Conservation (phyloP, 2,113 vertebrate genomes). For the Himantopus leucocephalus region DNA sequence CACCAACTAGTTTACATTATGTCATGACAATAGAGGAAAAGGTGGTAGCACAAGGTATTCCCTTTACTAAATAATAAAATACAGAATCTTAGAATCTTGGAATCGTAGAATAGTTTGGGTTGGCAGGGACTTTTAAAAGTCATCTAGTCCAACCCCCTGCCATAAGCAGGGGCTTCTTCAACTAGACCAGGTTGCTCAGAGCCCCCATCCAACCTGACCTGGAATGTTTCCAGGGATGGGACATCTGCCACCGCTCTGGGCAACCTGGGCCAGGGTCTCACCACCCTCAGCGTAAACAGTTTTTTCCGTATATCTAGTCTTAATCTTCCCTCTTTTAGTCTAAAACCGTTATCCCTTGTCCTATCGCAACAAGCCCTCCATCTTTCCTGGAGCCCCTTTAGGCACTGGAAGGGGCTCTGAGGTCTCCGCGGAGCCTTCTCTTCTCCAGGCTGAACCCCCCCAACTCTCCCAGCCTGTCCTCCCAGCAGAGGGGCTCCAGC, state of each 20-base stretch:
- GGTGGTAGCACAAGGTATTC: background rate
- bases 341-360: background rate
- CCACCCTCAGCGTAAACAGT: rapidly evolving
- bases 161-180: rapidly evolving
- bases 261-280: background rate
- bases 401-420: too few species aligned
- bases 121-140: background rate
- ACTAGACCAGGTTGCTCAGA: background rate
- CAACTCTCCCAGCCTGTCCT: too few species aligned
- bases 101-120: background rate
- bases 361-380: too few species aligned
- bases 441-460: too few species aligned
- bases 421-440: too few species aligned
- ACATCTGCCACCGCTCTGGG: too few species aligned
- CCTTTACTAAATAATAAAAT: background rate
- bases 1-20: background rate
- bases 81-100: background rate
- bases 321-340: rapidly evolving
- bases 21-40: background rate
- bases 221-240: background rate
- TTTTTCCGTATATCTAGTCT: background rate
- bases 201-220: rapidly evolving
- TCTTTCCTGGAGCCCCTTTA: too few species aligned
- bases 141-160: background rate
- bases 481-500: too few species aligned